Evolutionary conservation across 2,888 invertebrate species (phyloP), one percentile per base, ranked within the genome.

Genomic region (Melikaiella ostensackeni): DNA sequence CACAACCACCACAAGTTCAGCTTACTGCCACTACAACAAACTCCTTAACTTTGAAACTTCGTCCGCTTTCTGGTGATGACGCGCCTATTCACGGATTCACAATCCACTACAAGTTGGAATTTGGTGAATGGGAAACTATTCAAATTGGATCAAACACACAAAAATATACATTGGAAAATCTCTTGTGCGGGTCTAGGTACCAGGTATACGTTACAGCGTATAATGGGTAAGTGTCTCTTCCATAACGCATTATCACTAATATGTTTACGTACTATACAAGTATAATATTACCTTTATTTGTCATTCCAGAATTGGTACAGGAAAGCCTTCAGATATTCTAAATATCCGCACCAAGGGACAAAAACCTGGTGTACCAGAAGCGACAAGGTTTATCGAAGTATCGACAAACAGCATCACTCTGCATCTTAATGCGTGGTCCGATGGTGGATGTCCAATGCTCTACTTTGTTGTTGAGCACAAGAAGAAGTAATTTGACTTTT

Each of bases 381-480:
- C 98, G 77, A 95, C 96, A 5, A 95, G 97, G 90, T 97, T 98
- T 91, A 96, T 99, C 90, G 97, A 97, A 90, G 97, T 97, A 1
- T 97, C 97, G 35, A 96, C 97, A n/a, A 97, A 97, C 82, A 98
- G 97, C 84, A 97, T 98, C 74, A 97, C 97, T 2, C 93, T 99
- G 82, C 98, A 98, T 89, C 94, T 99, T 85, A 96, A 95, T 88
- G 96, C 98, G 81, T 99, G 98, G 98, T 95, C 96, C 79, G 97
- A 97, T 91, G 98, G 98, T 76, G 98, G 98, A 79, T 99, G 98
- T 90, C 97, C 98, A 24, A 98, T 99, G 96, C 94, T 96, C 82
- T 97, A 98, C 91, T 98, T 98, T 91, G 98, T 98, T 81, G 97
- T 98, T 74, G 98, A 98, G 92, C 97, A 98, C 90, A 97, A 97